Base-by-base conservation (phyloP, 2,888 invertebrate genomes). In the Cheilosia urbana region DNA sequence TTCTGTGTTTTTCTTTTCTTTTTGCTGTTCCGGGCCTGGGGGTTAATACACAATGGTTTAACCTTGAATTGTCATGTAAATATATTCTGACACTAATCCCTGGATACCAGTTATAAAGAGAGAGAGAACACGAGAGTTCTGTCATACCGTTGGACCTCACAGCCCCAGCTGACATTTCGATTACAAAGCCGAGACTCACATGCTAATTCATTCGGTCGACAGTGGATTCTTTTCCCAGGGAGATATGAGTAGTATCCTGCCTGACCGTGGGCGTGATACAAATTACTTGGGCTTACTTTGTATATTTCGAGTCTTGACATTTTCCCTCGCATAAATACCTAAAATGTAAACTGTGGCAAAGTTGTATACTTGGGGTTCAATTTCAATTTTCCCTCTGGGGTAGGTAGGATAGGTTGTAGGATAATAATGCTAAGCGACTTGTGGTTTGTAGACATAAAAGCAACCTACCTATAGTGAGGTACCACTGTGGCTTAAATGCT, bases 61-160 rank as follows among this genome's bases (percentile, higher is more conserved):
- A 45, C 85, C 85, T 85, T 85, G 85, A 85, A 81, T 85, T 81
- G 85, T 72, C 85, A 81, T 80, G 85, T 85, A 72, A 76, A 77
- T 85, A 76, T 76, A 81, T 80, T 85, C 80, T 51, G 42, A 81
- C 80, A 81, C 62, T 80, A 68, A 85, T 81, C 76, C 66, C 76
- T 66, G 49, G 57, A 72, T 60, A 85, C 51, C 51, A 76, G 69
- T 62, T 66, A 42, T 63, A 75, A 13, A 37, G 3, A 37, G 13
- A 13, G 13, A 13, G 13, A 4, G 37, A 37, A 3, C 37, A 37
- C 13, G 4, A 13, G 37, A 13, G 13, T 13, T 13, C 37, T 11
- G 37, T 37, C 24, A n/a, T 55, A 63, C 72, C 37, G 62, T 63
- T 81, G 62, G 85, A 75, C 49, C 65, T 27, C 24, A 42, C 47